Evolutionary conservation across 2,797 vertebrate genomes (phyloP), one percentile per base, ranked within the genome.

Genomic region (Capromys pilorides): DNA sequence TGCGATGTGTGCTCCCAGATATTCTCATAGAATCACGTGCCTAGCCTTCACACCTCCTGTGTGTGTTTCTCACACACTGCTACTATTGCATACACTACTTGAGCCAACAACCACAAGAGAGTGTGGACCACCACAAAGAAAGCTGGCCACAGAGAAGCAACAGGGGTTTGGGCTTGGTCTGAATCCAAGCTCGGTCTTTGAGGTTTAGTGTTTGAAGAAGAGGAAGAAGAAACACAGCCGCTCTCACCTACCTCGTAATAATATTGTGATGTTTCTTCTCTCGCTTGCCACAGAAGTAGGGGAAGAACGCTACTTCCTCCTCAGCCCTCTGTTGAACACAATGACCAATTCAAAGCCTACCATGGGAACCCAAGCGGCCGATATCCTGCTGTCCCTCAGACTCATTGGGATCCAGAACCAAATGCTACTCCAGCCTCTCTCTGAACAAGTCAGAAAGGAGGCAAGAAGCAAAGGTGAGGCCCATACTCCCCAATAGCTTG

Each of bases 311-410:
- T 24, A n/a, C 26, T 14, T 22, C 13, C 11, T 0, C 24, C 45
- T 97, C 39, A 45, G 19, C 2, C 61, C 51, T 82, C 91, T 97
- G 67, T 31, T 94, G 79, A 83, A 2, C 4, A 90, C 78, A 54
- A 96, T 97, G 94, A 61, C 71, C 51, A 26, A 64, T 2, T 87
- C 95, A 57, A 57, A 78, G 3, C 51, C 80, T 8, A 2, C 31
- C 14, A 36, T 1, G 18, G 77, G 19, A 31, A 21, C 39, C 5
- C 41, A 86, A 0, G 41, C 61, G 21, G 86, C 96, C 62, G 92
- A 54, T 57, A 66, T 75, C 59, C 84, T 96, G 51, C 33, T 98
- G 36, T 95, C 96, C 5, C 86, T 97, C n/a, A 81, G 57, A 49
- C 93, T 98, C 49, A n/a, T 5, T 24, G 86, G 91, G 8, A 62